These are phyloP conservation scores for Lasioglossum figueresi DNA, from an alignment of 2,888 invertebrate genomes.

Conservation along the genomic window DNA sequence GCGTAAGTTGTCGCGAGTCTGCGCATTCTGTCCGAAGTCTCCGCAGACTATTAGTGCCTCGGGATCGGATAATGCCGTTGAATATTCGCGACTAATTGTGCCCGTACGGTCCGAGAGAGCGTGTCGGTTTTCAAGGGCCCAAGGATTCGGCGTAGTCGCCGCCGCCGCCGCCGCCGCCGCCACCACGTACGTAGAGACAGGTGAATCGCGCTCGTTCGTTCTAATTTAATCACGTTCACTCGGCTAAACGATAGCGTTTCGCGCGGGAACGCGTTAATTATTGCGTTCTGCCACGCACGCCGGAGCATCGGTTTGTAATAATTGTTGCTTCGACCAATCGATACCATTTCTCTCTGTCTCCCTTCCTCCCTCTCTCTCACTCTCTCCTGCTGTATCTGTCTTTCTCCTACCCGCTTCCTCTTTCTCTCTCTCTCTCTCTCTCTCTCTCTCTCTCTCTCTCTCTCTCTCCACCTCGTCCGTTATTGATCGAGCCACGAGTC, in stretches of 20 bases:
- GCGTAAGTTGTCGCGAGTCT: not conserved
- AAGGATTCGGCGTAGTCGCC: constrained; percentile 1
- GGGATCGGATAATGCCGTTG: constrained; percentile 9
- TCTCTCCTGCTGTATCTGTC: not conserved
- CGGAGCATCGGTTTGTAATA: constrained; percentile 68
- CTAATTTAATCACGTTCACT: constrained; percentile 30
- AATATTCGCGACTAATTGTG: constrained; percentile 8
- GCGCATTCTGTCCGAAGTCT: not conserved
- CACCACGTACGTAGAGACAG: not conserved
- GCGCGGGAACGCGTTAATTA: constrained; percentile 50
- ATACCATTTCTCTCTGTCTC: constrained; percentile 54
- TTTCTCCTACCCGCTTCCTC: constrained; percentile 40
- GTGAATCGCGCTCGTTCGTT: constrained; percentile 16
- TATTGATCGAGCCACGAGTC: constrained; percentile 68
- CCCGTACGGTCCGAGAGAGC: not conserved
- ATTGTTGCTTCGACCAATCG: constrained; percentile 71
- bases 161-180: not conserved
- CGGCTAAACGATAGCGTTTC: constrained; percentile 42
- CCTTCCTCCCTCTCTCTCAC: constrained; percentile 23
- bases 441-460: constrained; percentile 19
- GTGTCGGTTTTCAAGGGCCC: not conserved
- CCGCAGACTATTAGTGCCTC: constrained; percentile 8
- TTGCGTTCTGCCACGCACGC: constrained; percentile 49
- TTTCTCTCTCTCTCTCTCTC: constrained; percentile 41
- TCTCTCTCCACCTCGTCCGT: constrained; percentile 50